Conservation (phyloP, 2,797 vertebrate genomes). For the Acropternis orthonyx region DNA sequence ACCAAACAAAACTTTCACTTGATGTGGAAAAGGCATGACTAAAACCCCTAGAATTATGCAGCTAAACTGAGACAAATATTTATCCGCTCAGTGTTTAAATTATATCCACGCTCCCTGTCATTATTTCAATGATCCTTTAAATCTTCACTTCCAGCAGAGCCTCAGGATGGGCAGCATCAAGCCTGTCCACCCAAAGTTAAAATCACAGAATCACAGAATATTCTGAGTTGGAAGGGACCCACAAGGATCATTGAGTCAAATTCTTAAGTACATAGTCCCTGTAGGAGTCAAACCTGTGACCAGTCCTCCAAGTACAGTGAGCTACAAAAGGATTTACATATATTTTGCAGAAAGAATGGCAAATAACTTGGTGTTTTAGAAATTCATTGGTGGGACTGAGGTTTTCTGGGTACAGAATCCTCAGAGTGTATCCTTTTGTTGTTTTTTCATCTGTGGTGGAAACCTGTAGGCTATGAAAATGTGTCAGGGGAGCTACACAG, state of each 20-base stretch:
- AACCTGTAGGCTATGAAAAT: background rate
- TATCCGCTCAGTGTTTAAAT: background rate
- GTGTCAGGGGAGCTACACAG: background rate
- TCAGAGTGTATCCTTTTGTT: background rate
- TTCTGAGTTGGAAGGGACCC: background rate
- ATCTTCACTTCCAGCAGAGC: background rate
- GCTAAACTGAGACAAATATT: background rate
- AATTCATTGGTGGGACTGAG: background rate
- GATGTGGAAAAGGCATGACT: background rate
- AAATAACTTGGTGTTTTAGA: background rate
- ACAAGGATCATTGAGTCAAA: background rate
- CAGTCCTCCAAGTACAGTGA: rapidly evolving
- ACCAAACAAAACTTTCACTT: background rate
- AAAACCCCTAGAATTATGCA: background rate
- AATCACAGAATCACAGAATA: background rate
- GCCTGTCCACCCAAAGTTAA: background rate
- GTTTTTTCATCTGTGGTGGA: background rate
- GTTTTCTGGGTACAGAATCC: background rate
- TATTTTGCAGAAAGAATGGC: background rate
- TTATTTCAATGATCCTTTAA: background rate
- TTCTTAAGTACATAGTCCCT: background rate
- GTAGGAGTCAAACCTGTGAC: background rate
- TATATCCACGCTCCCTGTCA: rapidly evolving
- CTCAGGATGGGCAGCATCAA: background rate
- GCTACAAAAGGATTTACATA: background rate